These are phyloP conservation scores for Panulirus ornatus DNA, from an alignment of 1,140 invertebrate genomes.

Conservation along the genomic window DNA sequence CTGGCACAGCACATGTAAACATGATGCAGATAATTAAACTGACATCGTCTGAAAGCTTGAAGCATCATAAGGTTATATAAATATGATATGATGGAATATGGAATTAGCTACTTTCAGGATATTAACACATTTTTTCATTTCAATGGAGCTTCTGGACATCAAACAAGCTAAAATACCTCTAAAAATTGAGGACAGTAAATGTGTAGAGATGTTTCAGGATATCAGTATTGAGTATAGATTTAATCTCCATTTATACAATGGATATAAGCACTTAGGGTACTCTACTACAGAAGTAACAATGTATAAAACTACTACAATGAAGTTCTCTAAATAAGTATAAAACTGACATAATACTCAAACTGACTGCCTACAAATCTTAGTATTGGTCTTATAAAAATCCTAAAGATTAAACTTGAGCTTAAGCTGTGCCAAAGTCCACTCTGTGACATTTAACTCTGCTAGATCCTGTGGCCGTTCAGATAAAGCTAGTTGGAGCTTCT, in stretches of 20 bases:
- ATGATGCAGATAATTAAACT: too few relatives aligned
- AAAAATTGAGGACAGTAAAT: too few relatives aligned
- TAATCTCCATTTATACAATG: constrained; percentile 24
- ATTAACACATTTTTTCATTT: too few relatives aligned
- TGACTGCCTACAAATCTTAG: not conserved
- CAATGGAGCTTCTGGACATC: too few relatives aligned
- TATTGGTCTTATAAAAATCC: constrained; percentile 27
- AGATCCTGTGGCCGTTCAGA: constrained; percentile 74
- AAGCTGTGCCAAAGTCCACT: constrained; percentile 74
- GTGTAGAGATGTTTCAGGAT: constrained; percentile 17
- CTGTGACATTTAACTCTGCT: constrained; percentile 74
- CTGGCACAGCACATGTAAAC: too few relatives aligned
- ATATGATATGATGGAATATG: too few relatives aligned
- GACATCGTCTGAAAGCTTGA: too few relatives aligned
- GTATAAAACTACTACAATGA: constrained; percentile 11
- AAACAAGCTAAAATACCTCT: too few relatives aligned
- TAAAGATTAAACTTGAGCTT: constrained; percentile 74
- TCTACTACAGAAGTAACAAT: too few relatives aligned
- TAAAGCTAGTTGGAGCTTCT: constrained; percentile 73
- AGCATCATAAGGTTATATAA: too few relatives aligned
- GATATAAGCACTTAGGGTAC: constrained; percentile 11
- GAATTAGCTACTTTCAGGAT: too few relatives aligned
- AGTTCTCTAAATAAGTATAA: not conserved
- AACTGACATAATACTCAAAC: constrained; percentile 5
- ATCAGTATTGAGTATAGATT: constrained; percentile 20